Evolutionary conservation across 2,113 vertebrate genomes (phyloP).

Genomic region (Cyprinodon brontotheroides): DNA sequence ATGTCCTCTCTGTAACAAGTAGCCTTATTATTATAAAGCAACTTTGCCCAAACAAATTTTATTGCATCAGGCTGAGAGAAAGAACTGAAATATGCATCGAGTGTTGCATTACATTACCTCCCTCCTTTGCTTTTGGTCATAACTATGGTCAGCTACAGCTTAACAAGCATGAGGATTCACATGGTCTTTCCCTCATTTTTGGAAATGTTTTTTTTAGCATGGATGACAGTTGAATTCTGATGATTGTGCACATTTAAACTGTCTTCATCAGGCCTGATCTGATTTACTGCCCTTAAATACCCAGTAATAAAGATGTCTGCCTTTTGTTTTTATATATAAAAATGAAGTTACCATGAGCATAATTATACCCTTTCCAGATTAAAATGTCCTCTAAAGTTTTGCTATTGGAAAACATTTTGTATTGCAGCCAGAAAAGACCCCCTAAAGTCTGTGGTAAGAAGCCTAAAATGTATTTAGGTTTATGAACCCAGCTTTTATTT

Average conservation of each 20-base stretch:
- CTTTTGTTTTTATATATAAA: conserved; percentile 31
- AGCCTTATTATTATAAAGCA: conserved; percentile 50
- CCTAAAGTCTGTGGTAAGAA: background rate
- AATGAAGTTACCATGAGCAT: conserved; percentile 39
- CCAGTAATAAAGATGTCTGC: conserved; percentile 47
- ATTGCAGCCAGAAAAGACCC: conserved; percentile 11
- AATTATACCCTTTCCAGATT: conserved; percentile 50
- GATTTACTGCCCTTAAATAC: conserved; percentile 36
- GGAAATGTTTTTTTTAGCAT: conserved; percentile 39
- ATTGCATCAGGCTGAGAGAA: conserved; percentile 44
- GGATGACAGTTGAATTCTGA: conserved; percentile 35
- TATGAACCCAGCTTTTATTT: background rate
- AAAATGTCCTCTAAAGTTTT: conserved; percentile 59
- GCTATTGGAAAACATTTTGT: conserved; percentile 36
- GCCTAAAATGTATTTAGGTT: conserved; percentile 10
- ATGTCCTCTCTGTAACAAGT: conserved; percentile 16
- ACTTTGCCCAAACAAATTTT: conserved; percentile 39
- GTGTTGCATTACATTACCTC: conserved; percentile 17
- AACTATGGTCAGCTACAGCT: conserved; percentile 32
- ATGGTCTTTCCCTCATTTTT: conserved; percentile 23
- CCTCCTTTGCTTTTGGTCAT: conserved; percentile 37
- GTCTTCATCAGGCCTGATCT: conserved; percentile 12
- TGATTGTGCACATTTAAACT: conserved; percentile 6
- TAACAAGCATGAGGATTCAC: background rate
- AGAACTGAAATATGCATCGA: conserved; percentile 10